Conservation (phyloP, 2,888 invertebrate genomes). For the Polymixis flavicincta region DNA sequence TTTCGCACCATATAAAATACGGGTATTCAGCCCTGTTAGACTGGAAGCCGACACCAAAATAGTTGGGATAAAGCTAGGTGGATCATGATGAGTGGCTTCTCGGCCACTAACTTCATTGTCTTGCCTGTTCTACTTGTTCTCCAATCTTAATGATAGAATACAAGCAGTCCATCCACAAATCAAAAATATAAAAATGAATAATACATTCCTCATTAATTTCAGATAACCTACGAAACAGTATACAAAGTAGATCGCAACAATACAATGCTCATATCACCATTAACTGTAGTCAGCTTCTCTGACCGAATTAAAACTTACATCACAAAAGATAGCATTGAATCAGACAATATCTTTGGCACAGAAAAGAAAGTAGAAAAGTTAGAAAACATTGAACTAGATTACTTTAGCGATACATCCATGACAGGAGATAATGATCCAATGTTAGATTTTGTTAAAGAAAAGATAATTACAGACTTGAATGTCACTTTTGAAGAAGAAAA, state of each 20-base stretch:
- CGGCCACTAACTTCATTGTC: neutral
- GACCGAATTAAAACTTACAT: conserved; percentile 70
- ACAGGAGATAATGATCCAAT: conserved; percentile 37
- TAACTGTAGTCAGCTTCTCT: conserved; percentile 66
- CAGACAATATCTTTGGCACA: conserved; percentile 51
- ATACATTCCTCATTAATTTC: conserved; percentile 29
- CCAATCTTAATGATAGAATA: neutral
- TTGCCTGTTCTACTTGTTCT: neutral
- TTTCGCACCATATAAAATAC: too few species aligned
- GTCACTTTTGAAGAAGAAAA: conserved; percentile 31
- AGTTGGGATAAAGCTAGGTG: too few species aligned
- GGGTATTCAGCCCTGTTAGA: too few species aligned
- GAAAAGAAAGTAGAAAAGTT: conserved; percentile 53
- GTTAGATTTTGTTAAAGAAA: conserved; percentile 38
- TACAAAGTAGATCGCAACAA: conserved; percentile 74
- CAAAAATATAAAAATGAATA: too few species aligned
- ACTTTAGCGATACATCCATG: conserved; percentile 50
- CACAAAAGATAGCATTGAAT: conserved; percentile 47
- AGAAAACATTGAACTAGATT: conserved; percentile 48
- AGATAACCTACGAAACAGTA: conserved; percentile 78
- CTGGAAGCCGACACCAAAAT: too few species aligned
- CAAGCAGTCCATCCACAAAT: neutral
- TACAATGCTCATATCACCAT: conserved; percentile 70
- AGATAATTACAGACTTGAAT: conserved; percentile 24
- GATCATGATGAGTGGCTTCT: too few species aligned